Conservation (phyloP, 2,888 invertebrate species). For the Tiphia femorata region DNA sequence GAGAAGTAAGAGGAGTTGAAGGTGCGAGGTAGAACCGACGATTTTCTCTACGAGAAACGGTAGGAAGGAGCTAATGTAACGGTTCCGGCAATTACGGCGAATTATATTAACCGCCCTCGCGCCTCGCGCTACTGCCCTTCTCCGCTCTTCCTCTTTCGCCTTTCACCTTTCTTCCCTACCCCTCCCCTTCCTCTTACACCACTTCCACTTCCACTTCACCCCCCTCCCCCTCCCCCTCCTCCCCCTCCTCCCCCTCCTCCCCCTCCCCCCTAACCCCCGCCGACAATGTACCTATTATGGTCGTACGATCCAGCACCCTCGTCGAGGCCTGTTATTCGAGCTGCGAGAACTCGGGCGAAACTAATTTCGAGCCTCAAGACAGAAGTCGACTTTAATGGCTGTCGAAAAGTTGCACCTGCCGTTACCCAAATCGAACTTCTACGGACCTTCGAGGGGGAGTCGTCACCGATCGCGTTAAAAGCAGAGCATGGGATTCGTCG, state of each 20-base stretch:
- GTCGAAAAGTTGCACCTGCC: conserved; percentile 52
- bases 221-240: neutral
- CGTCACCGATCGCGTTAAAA: neutral
- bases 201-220: neutral
- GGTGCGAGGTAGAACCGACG: conserved; percentile 29
- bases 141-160: too few species aligned
- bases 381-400: conserved; percentile 58
- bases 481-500: too few species aligned
- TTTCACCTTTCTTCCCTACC: conserved; percentile 3
- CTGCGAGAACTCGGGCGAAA: conserved; percentile 51
- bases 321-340: conserved; percentile 44
- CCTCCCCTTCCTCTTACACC: neutral
- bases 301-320: conserved; percentile 15
- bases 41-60: conserved; percentile 25
- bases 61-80: conserved; percentile 17
- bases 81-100: conserved; percentile 49
- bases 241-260: conserved; percentile 2
- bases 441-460: neutral
- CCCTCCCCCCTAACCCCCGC: neutral
- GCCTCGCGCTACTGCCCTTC: conserved; percentile 17
- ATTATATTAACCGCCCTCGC: conserved; percentile 52
- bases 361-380: conserved; percentile 60
- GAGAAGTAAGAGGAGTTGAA: neutral
- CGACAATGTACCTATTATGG: neutral
- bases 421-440: conserved; percentile 17